phyloP scores from a whole-genome alignment of 2,888 invertebrate genomes.

The Rutpela maculata region DNA sequence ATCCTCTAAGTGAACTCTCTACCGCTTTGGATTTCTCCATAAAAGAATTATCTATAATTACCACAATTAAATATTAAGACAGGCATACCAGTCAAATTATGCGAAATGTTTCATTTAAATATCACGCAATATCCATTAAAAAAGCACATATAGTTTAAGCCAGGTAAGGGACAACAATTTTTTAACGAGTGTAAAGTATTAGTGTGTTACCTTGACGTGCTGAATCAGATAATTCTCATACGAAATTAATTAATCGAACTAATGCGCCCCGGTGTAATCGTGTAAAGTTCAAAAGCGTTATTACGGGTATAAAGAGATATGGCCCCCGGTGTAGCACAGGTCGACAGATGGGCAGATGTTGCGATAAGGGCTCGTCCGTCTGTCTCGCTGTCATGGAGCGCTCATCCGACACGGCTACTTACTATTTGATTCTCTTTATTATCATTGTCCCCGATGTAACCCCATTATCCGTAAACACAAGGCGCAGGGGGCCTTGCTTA shows the following conservation, averaged over 20 bases:
- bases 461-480: conserved; percentile 58
- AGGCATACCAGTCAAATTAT: too few relatives aligned
- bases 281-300: conserved; percentile 34
- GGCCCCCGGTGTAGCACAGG: conserved; percentile 43
- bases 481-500: conserved; percentile 45
- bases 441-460: conserved; percentile 56
- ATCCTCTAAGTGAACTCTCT: too few relatives aligned
- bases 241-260: conserved; percentile 33
- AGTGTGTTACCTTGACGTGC: not conserved
- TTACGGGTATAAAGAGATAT: conserved; percentile 28
- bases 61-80: too few relatives aligned
- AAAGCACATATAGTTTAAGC: too few relatives aligned
- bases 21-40: too few relatives aligned
- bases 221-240: conserved; percentile 28
- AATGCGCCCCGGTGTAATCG: conserved; percentile 24
- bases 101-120: too few relatives aligned
- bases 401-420: conserved; percentile 66
- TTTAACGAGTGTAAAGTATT: not conserved
- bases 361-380: conserved; percentile 60
- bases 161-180: too few relatives aligned
- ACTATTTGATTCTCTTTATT: conserved; percentile 67
- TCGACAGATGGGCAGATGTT: conserved; percentile 65
- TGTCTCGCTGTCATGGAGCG: conserved; percentile 51
- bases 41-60: too few relatives aligned
- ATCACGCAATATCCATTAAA: too few relatives aligned